phyloP scores from a whole-genome alignment of 2,888 invertebrate genomes.

The Euproctis similis region DNA sequence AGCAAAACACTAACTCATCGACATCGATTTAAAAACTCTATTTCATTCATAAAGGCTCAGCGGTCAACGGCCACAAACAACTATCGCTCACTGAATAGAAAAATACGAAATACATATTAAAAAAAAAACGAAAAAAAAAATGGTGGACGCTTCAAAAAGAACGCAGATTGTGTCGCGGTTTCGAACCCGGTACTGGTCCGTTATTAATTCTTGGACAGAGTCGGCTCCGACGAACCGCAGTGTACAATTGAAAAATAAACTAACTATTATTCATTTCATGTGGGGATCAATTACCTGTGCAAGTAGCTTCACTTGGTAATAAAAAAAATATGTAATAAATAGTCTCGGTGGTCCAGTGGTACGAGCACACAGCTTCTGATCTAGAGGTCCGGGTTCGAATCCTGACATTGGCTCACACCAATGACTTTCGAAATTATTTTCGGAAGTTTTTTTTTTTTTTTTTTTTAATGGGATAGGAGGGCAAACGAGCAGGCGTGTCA shows the following conservation, averaged over 20 bases:
- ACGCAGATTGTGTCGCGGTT: slow-evolving; percentile 70
- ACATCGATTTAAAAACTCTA: slow-evolving; percentile 37
- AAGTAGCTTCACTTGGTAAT: slow-evolving; percentile 48
- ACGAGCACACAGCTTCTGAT: too few relatives aligned
- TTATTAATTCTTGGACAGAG: slow-evolving; percentile 72
- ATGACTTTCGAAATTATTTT: too few relatives aligned
- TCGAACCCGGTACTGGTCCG: slow-evolving; percentile 38
- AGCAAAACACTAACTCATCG: too few relatives aligned
- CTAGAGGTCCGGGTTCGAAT: too few relatives aligned
- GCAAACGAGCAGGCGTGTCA: too few relatives aligned
- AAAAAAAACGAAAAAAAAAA: slow-evolving; percentile 35
- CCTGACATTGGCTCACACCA: too few relatives aligned
- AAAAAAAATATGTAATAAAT: too few relatives aligned
- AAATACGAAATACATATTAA: slow-evolving; percentile 35
- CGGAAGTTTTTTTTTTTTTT: too few relatives aligned
- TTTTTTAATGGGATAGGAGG: too few relatives aligned
- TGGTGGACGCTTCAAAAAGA: slow-evolving; percentile 52
- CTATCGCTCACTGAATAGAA: slow-evolving; percentile 62
- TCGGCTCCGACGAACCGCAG: slow-evolving; percentile 50
- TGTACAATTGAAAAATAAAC: slow-evolving; percentile 70
- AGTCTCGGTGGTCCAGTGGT: too few relatives aligned
- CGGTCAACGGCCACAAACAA: slow-evolving; percentile 67
- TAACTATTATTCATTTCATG: slow-evolving; percentile 69
- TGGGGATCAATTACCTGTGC: slow-evolving; percentile 42
- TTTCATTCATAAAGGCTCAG: slow-evolving; percentile 43